Percentiles rank a stretch among this genome's conserved stretches.
Evolutionary conservation across 2,888 invertebrate species (phyloP).

Genomic region (Aplocera efformata): DNA sequence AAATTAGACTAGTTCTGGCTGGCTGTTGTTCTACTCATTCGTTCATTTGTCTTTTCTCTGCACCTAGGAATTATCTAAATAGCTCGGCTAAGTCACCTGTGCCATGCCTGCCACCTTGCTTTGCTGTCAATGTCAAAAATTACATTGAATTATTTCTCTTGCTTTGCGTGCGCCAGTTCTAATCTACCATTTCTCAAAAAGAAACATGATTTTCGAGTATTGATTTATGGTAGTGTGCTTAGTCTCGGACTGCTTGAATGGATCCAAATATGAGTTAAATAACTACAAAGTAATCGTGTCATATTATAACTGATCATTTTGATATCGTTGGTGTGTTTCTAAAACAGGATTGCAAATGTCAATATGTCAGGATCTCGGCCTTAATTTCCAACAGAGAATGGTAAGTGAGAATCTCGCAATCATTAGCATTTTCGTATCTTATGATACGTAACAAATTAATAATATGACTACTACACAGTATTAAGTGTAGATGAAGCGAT

Average conservation of each 20-base stretch:
- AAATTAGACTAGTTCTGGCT: too few relatives aligned
- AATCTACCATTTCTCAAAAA: too few relatives aligned
- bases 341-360: slow-evolving; percentile 79
- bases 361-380: slow-evolving; percentile 81
- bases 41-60: too few relatives aligned
- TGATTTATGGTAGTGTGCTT: not conserved
- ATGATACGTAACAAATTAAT: too few relatives aligned
- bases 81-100: too few relatives aligned
- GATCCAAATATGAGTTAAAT: slow-evolving; percentile 56
- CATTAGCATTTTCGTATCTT: not conserved
- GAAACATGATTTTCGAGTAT: not conserved
- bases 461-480: too few relatives aligned
- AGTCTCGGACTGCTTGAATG: slow-evolving; percentile 15
- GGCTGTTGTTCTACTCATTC: too few relatives aligned
- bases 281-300: slow-evolving; percentile 28
- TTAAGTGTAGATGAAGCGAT: not conserved
- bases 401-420: slow-evolving; percentile 52
- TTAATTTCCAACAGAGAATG: slow-evolving; percentile 81
- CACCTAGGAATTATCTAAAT: too few relatives aligned
- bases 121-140: too few relatives aligned
- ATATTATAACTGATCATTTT: not conserved
- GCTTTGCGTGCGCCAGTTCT: too few relatives aligned
- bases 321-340: slow-evolving; percentile 41
- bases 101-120: too few relatives aligned
- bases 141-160: too few relatives aligned